These are phyloP conservation scores for Rhynchonycteris naso DNA, from an alignment of 2,797 vertebrate genomes.

Conservation along the genomic window DNA sequence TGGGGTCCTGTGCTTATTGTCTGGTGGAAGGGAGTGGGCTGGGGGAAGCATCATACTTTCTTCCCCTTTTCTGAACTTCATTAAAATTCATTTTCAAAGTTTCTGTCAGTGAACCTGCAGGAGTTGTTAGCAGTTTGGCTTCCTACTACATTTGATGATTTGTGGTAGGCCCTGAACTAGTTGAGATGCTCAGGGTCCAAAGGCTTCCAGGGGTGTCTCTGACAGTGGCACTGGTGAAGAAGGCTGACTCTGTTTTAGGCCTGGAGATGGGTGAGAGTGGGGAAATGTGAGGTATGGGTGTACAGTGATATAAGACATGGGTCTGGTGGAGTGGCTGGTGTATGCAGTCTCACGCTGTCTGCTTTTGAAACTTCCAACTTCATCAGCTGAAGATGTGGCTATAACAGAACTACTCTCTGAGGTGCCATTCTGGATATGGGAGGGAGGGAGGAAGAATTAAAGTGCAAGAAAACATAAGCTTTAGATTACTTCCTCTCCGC, in stretches of 20 bases:
- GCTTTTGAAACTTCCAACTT: not conserved
- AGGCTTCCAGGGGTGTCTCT: not conserved
- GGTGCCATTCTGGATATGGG: not conserved
- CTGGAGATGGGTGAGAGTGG: not conserved
- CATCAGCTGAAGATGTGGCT: not conserved
- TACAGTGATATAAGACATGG: not conserved
- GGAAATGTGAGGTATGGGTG: not conserved
- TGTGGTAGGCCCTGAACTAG: not conserved
- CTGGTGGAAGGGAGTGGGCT: not conserved
- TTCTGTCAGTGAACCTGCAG: not conserved
- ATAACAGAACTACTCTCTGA: not conserved
- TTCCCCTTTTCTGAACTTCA: not conserved
- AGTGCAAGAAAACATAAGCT: not conserved
- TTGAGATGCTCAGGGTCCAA: not conserved
- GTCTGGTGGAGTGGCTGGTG: not conserved
- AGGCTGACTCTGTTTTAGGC: not conserved
- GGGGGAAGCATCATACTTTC: not conserved
- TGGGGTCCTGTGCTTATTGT: not conserved
- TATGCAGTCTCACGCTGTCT: not conserved
- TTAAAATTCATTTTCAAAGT: not conserved
- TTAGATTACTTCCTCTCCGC: not conserved
- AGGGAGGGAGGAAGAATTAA: not conserved
- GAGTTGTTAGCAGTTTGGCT: not conserved
- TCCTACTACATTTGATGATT: not conserved
- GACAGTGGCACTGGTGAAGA: not conserved